Evolutionary conservation across 2,888 invertebrate species (phyloP).

Genomic region (Nomada ferruginata): DNA sequence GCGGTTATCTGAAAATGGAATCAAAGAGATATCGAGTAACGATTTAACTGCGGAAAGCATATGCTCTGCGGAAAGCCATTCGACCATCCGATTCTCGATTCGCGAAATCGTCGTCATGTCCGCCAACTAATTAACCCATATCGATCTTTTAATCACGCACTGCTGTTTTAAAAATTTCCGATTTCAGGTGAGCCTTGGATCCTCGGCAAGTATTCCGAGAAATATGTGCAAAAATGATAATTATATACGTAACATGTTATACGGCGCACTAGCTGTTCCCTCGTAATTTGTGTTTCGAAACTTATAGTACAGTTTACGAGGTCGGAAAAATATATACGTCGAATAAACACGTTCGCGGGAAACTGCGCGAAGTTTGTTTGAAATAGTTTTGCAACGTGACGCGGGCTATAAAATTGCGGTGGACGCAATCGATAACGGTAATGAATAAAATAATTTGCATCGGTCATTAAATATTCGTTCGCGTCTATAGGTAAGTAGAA

Average conservation of each 20-base stretch:
- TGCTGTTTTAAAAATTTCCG: neutral
- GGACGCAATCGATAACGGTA: no score
- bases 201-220: neutral
- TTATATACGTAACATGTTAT: neutral
- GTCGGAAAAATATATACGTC: no score
- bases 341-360: no score
- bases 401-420: no score
- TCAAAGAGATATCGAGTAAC: conserved; percentile 33
- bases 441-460: no score
- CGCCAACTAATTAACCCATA: conserved; percentile 12
- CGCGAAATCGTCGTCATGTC: neutral
- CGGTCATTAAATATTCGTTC: no score
- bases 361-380: no score
- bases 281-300: no score
- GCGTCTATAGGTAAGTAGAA: no score
- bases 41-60: conserved; percentile 42
- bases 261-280: no score
- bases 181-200: neutral
- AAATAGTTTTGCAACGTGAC: no score
- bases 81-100: neutral
- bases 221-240: neutral
- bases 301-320: no score
- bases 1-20: conserved; percentile 29
- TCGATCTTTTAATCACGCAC: neutral
- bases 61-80: neutral